Evolutionary conservation across 2,113 vertebrate genomes (phyloP), one percentile per base, ranked within the genome.

Genomic region (Mungos mungo): DNA sequence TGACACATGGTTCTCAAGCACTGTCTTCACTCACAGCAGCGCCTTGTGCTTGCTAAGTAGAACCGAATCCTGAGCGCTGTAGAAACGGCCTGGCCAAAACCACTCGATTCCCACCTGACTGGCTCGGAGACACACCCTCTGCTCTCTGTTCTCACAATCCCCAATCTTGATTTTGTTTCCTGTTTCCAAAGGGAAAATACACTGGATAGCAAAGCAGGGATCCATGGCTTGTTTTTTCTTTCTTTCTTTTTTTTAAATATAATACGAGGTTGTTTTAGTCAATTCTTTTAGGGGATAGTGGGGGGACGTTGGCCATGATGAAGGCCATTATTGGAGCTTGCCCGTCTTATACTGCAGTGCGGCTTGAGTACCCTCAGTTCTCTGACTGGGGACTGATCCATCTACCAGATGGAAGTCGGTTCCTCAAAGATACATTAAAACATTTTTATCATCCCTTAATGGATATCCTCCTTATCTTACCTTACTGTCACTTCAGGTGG

Each of bases 31-130:
- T 85, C 33, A 90, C 23, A 68, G 83, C 5, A 41, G 1, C 35
- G 93, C 69, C 87, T 83, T 68, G 76, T 68, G 80, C 96, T 95
- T 76, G 79, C 93, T 79, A 79, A 97, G 72, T 76, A 54, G 96
- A 92, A 72, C 47, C 83, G 84, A 52, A 88, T 88, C 80, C 69
- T 18, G 25, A 92, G 76, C 0, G 0, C 66, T 47, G 66, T 50
- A 2, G 76, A 82, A 89, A 71, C 35, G 84, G 25, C 65, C 66
- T 66, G 52, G 41, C 71, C 27, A 10, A 76, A 45, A 27, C 27
- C 4, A 7, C 74, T 69, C 2, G 3, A 29, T 66, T 96, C 57
- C 89, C 47, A n/a, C n/a, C 91, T 52, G n/a, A 21, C 29, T 7
- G 45, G 18, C 93, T 81, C 5, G 0, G 54, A 87, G 68, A 90